Conservation (phyloP, 2,888 invertebrate genomes). For the Pemphredon lugubris region DNA sequence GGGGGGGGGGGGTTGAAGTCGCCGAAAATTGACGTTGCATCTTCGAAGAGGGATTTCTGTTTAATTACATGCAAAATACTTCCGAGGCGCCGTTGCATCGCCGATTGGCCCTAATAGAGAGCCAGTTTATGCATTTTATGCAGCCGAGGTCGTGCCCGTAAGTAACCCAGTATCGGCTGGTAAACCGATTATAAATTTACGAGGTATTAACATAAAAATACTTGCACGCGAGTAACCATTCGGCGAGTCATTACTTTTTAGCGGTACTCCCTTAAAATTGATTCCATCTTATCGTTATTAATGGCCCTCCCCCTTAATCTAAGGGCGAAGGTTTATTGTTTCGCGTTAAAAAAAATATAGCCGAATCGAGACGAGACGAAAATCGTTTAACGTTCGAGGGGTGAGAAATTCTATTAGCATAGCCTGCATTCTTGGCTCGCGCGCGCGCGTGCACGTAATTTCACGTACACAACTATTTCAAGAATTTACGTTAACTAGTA, state of each 20-base stretch:
- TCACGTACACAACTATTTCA: neutral
- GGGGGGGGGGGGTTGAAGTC: too few species aligned
- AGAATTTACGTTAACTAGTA: neutral
- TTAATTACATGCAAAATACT: slow-evolving; percentile 31
- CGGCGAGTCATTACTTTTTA: neutral
- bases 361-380: too few species aligned
- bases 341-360: too few species aligned
- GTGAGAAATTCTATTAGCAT: too few species aligned
- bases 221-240: slow-evolving; percentile 4
- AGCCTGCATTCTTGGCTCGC: too few species aligned
- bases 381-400: too few species aligned
- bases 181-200: too few species aligned
- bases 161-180: slow-evolving; percentile 31
- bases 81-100: slow-evolving; percentile 8
- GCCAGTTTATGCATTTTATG: slow-evolving; percentile 30
- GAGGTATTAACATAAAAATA: too few species aligned
- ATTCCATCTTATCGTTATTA: too few species aligned
- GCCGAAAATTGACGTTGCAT: slow-evolving; percentile 13
- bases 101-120: slow-evolving; percentile 36
- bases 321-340: too few species aligned
- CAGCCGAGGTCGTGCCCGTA: slow-evolving; percentile 22
- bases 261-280: neutral
- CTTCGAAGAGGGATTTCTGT: slow-evolving; percentile 11
- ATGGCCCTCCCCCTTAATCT: too few species aligned
- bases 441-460: neutral